A percentile compares a stretch with the other conserved stretches of the same genome.
Evolutionary conservation across 1,140 invertebrate species (phyloP).

Genomic region (Drosophila nebulosa): DNA sequence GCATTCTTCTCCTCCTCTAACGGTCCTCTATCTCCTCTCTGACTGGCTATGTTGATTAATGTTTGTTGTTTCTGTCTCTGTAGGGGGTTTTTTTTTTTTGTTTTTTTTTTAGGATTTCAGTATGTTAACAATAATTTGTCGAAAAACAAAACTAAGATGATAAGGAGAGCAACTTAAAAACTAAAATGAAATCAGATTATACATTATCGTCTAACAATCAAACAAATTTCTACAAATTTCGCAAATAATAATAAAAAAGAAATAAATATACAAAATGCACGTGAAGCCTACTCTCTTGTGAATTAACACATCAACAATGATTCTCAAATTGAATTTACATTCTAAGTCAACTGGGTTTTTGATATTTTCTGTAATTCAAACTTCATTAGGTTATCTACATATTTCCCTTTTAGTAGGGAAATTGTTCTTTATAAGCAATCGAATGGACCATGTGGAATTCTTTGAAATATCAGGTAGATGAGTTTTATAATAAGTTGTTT

Average conservation of each 20-base stretch:
- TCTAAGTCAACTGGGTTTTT: background rate
- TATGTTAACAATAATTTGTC: constrained; percentile 65
- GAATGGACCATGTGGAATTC: too few species aligned
- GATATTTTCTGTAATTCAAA: too few species aligned
- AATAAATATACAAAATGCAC: background rate
- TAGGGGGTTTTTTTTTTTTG: constrained; percentile 6
- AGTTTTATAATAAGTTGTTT: too few species aligned
- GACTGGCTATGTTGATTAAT: background rate
- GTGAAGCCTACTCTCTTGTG: background rate
- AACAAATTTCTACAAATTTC: background rate
- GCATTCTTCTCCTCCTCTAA: background rate
- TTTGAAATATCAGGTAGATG: too few species aligned
- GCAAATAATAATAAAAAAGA: background rate
- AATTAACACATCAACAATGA: background rate
- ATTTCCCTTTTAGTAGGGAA: too few species aligned
- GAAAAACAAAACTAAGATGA: constrained; percentile 34
- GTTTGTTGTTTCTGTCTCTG: background rate
- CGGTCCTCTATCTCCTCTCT: constrained; percentile 14
- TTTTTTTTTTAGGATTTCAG: background rate
- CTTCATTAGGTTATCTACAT: too few species aligned
- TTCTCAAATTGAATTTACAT: background rate
- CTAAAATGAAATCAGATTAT: constrained; percentile 51
- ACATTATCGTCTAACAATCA: constrained; percentile 35
- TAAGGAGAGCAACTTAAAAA: constrained; percentile 59
- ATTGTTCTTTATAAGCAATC: too few species aligned